A percentile compares a stretch with the other conserved stretches of the same genome.
These are phyloP conservation scores for Calliscelio sp. DNA, from an alignment of 2,888 invertebrate species.

Conservation along the genomic window DNA sequence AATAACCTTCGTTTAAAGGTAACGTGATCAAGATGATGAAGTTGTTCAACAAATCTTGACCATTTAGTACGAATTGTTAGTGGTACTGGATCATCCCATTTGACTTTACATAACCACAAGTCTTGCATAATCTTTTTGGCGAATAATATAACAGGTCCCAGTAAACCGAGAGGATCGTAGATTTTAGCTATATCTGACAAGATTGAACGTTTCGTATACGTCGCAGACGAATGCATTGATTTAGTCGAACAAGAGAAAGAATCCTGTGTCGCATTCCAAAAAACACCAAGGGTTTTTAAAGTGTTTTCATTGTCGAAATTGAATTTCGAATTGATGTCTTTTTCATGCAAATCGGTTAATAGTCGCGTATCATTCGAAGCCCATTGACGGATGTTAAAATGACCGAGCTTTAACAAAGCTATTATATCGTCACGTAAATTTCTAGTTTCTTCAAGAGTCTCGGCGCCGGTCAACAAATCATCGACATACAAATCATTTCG, in stretches of 20 bases:
- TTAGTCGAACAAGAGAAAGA: too few relatives aligned
- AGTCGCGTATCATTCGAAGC: slow-evolving; percentile 1
- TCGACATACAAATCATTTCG: not conserved
- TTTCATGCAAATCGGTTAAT: not conserved
- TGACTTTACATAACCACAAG: not conserved
- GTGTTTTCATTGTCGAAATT: not conserved
- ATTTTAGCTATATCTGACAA: not conserved
- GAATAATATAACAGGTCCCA: not conserved
- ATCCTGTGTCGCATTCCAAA: not conserved
- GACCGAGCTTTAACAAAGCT: not conserved
- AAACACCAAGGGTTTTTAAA: slow-evolving; percentile 1
- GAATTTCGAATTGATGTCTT: not conserved
- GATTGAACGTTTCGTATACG: too few relatives aligned
- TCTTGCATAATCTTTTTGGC: not conserved
- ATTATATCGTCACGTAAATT: not conserved
- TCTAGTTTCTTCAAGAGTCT: not conserved
- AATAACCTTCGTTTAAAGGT: too few relatives aligned
- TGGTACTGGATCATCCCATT: slow-evolving; percentile 3
- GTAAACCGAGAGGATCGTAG: not conserved
- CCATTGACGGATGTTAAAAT: slow-evolving; percentile 18
- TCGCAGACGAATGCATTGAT: too few relatives aligned
- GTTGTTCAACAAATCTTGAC: not conserved
- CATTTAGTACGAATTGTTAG: not conserved
- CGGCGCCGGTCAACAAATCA: not conserved
- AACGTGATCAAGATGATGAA: not conserved